Evolutionary conservation across 1,140 invertebrate genomes (phyloP).

Genomic region (Bombus haemorrhoidalis): DNA sequence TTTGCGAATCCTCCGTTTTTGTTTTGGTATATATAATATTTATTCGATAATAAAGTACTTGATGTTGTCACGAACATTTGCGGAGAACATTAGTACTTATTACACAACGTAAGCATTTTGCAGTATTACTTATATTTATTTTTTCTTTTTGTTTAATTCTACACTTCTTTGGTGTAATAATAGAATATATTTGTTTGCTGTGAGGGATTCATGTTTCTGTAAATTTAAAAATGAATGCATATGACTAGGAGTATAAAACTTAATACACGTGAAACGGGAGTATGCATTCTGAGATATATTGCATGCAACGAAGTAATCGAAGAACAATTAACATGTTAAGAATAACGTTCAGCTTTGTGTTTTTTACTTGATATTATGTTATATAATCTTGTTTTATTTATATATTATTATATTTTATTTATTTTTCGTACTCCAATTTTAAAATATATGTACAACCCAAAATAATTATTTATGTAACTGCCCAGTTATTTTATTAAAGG

Average conservation of each 20-base stretch:
- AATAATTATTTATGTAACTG: conserved; percentile 1
- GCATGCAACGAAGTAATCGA: conserved; percentile 8
- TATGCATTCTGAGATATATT: conserved; percentile 7
- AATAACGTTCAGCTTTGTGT: not conserved
- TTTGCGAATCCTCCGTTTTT: not conserved
- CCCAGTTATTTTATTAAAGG: not conserved
- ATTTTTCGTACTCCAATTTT: not conserved
- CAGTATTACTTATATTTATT: conserved; percentile 59
- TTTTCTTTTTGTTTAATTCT: conserved; percentile 50
- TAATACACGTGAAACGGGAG: not conserved
- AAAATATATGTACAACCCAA: not conserved
- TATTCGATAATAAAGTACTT: conserved; percentile 29
- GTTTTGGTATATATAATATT: not conserved
- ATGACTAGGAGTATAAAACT: not conserved
- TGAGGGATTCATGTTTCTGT: conserved; percentile 10
- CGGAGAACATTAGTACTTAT: conserved; percentile 41
- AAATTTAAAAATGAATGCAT: conserved; percentile 9
- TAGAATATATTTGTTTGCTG: conserved; percentile 7
- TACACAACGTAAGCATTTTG: conserved; percentile 2
- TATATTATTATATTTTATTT: conserved; percentile 14
- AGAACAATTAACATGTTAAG: not conserved
- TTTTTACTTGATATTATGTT: conserved; percentile 9
- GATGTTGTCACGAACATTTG: conserved; percentile 7
- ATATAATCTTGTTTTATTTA: conserved; percentile 8
- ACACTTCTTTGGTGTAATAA: conserved; percentile 20